Evolutionary conservation across 2,113 vertebrate species (phyloP).

Genomic region (Sciurus niger): DNA sequence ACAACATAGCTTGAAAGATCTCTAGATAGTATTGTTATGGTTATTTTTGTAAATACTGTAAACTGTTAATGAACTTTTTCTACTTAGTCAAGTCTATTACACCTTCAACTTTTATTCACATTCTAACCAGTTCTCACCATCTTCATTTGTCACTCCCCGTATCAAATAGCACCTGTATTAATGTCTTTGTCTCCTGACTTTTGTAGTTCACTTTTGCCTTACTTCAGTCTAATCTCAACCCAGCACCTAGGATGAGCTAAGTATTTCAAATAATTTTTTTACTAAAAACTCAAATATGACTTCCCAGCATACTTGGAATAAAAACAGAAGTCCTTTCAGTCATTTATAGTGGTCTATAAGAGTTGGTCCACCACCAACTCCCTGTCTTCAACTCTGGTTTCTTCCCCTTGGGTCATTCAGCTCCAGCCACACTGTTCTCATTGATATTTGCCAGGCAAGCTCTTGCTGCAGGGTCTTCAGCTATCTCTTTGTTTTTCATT

Average conservation of each 20-base stretch:
- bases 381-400: neutral
- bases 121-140: neutral
- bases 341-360: neutral
- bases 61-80: neutral
- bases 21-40: neutral
- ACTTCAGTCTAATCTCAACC: neutral
- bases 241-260: neutral
- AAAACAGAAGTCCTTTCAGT: neutral
- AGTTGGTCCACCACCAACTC: neutral
- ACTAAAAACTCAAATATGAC: neutral
- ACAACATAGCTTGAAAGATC: neutral
- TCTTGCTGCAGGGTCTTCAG: neutral
- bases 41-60: slow-evolving; percentile 18
- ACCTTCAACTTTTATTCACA: neutral
- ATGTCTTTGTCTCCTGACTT: neutral
- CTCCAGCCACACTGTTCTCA: no score
- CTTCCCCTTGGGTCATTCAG: neutral
- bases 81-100: slow-evolving; percentile 16
- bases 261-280: neutral
- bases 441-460: neutral
- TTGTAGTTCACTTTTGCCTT: neutral
- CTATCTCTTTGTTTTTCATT: neutral
- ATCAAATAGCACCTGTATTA: neutral
- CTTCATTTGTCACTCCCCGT: neutral
- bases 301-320: neutral